These are phyloP conservation scores for Epistrophe grossulariae DNA, from an alignment of 2,888 invertebrate species.

Conservation along the genomic window DNA sequence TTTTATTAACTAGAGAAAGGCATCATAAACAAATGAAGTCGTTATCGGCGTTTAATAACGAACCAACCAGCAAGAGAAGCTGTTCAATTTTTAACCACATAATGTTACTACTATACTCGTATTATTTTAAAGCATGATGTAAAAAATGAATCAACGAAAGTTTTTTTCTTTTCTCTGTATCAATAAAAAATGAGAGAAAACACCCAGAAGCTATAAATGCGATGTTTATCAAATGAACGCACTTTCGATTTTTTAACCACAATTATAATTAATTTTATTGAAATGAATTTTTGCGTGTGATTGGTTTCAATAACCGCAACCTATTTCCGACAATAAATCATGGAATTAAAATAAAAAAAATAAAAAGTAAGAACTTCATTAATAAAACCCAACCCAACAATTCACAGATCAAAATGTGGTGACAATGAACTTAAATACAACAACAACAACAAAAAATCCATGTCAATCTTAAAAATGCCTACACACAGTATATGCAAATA, in stretches of 20 bases:
- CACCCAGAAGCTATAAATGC: background rate
- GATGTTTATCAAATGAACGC: conserved; percentile 1
- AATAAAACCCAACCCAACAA: background rate
- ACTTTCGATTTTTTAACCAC: conserved; percentile 29
- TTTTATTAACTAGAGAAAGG: background rate
- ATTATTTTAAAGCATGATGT: background rate
- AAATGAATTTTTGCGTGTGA: conserved; percentile 20
- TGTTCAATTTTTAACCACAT: background rate
- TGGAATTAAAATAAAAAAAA: background rate
- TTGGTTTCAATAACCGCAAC: conserved; percentile 17
- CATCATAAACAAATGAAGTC: background rate
- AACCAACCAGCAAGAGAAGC: background rate
- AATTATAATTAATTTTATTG: conserved; percentile 14
- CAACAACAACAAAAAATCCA: background rate
- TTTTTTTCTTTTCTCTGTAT: background rate
- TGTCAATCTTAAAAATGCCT: conserved; percentile 1
- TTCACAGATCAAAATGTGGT: background rate
- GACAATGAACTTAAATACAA: conserved; percentile 1
- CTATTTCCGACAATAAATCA: background rate
- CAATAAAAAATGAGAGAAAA: background rate
- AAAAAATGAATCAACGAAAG: conserved; percentile 12
- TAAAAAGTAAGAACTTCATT: background rate
- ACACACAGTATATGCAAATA: background rate
- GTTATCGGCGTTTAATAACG: background rate
- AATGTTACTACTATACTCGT: background rate